Evolutionary conservation across 2,113 vertebrate species (phyloP), one percentile per base, ranked within the genome.

Genomic region (Rynchops niger): DNA sequence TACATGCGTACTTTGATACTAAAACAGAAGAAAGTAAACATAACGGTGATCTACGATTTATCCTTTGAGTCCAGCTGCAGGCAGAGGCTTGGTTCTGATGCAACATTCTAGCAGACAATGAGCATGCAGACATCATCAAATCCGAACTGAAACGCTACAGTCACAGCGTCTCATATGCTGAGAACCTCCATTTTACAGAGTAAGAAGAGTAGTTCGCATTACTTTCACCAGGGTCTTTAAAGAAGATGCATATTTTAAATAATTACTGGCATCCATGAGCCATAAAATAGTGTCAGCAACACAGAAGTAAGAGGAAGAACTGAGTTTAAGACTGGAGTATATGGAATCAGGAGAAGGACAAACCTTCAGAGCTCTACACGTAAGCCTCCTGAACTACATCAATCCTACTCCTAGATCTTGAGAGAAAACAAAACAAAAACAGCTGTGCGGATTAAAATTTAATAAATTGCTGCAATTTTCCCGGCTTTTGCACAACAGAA

Each of bases 111-210:
- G 36, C 18, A 93, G 34, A 52, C 30, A 72, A 26, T 1, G 7
- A 88, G 36, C 8, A 6, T 1, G 6, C 34, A 74, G 50, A 77
- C 25, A 27, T 7, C 6, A 80, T 25, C 27, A 84, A 27, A 58
- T 45, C 2, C 2, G 43, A 70, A 62, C 23, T 22, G 43, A 70
- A 93, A 80, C 27, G 21, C 20, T 18, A 8, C 0, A 23, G 15
- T 25, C 16, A 6, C 1, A 4, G 32, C 32, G 52, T 7, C 22
- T 72, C 62, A 29, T 3, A 9, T 0, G 1, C 67, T 23, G 16
- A 86, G 27, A 74, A 92, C 70, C 22, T 34, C 38, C 10, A 25
- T 58, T 88, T 66, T 9, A 72, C 34, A 42, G 53, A 16, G 11
- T 21, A 72, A 76, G 26, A 79, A 50, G 58, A 50, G 18, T 13